Evolutionary conservation across 2,888 invertebrate species (phyloP).

Genomic region (Polydrusus cervinus): DNA sequence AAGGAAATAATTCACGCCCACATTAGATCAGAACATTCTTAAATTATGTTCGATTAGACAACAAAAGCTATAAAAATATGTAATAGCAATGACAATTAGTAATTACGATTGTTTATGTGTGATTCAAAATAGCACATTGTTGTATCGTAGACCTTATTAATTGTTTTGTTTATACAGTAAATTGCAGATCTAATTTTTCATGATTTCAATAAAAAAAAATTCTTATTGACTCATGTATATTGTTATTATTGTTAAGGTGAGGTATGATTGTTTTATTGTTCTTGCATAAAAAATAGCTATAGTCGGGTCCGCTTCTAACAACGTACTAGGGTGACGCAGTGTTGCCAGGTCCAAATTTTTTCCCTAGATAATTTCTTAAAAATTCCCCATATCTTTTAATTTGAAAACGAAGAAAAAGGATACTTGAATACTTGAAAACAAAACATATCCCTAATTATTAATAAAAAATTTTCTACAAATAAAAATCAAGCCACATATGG

Average conservation of each 20-base stretch:
- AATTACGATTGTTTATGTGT: not conserved
- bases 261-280: not conserved
- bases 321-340: too few relatives aligned
- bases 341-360: too few relatives aligned
- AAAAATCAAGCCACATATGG: too few relatives aligned
- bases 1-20: not conserved
- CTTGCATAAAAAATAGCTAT: not conserved
- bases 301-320: too few relatives aligned
- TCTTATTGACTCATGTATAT: not conserved
- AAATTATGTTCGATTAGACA: constrained; percentile 13
- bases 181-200: not conserved
- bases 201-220: not conserved
- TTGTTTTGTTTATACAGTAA: not conserved
- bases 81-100: not conserved
- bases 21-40: constrained; percentile 11
- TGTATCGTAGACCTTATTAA: not conserved
- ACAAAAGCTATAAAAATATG: not conserved
- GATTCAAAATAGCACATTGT: constrained; percentile 12
- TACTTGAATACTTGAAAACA: too few relatives aligned
- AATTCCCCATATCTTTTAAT: too few relatives aligned
- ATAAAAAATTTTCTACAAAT: too few relatives aligned
- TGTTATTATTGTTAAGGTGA: too few relatives aligned
- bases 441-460: too few relatives aligned
- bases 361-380: too few relatives aligned
- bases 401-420: too few relatives aligned